Evolutionary conservation across 2,797 vertebrate genomes (phyloP).

Genomic region (Lerista edwardsae): DNA sequence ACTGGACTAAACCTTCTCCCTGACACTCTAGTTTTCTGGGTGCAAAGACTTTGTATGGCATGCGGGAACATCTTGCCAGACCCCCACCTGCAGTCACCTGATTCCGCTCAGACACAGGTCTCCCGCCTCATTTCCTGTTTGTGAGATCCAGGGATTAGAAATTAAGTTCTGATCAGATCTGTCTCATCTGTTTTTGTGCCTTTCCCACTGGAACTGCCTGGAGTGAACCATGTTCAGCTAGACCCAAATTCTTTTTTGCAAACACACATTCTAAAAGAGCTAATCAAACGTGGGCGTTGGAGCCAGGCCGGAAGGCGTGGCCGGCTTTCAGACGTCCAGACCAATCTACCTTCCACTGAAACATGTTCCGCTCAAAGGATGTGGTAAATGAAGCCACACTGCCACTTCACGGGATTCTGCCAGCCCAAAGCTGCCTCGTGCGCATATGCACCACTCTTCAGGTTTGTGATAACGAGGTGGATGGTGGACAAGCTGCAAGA

Average conservation of each 20-base stretch:
- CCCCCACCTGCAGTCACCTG: not conserved
- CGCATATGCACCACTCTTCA: not conserved
- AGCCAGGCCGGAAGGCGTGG: not conserved
- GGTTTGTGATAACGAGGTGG: not conserved
- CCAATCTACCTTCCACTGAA: not conserved
- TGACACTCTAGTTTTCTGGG: not conserved
- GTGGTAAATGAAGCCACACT: not conserved
- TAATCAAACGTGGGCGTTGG: not conserved
- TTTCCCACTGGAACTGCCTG: not conserved
- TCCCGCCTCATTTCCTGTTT: not conserved
- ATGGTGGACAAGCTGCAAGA: accelerated
- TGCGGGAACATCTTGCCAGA: no score
- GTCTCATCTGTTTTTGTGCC: no score
- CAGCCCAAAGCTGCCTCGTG: not conserved
- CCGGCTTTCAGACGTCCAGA: not conserved
- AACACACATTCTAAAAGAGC: no score
- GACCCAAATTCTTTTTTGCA: not conserved
- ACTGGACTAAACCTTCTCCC: not conserved
- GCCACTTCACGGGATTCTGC: not conserved
- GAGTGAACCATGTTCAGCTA: accelerated
- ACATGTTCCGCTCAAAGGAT: not conserved
- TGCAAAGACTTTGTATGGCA: not conserved
- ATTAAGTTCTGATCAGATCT: not conserved
- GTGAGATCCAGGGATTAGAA: no score
- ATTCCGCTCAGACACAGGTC: not conserved